Evolutionary conservation across 2,797 vertebrate species (phyloP).

Genomic region (Lemur catta): DNA sequence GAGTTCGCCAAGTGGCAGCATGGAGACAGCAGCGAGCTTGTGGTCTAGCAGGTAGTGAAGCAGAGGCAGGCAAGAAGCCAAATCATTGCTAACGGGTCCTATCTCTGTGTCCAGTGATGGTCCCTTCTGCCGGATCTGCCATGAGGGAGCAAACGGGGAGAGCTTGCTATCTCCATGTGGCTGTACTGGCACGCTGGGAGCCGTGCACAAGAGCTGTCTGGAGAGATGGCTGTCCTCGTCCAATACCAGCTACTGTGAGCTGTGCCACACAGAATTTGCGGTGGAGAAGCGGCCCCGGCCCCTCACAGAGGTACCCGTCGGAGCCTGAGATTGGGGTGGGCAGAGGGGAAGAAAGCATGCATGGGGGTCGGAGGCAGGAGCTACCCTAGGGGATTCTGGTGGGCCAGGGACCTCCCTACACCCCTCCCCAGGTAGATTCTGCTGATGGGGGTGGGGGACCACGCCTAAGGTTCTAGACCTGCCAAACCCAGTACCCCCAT

Average conservation of each 20-base stretch:
- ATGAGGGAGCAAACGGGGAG: slow-evolving; percentile 92
- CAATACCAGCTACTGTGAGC: slow-evolving; percentile 98
- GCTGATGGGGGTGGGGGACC: background rate
- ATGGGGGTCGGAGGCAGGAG: background rate
- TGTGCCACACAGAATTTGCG: slow-evolving; percentile 96
- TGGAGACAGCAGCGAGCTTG: too few species aligned
- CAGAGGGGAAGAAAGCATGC: background rate
- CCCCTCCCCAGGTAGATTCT: accelerated
- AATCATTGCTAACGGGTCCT: background rate
- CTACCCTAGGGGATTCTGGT: background rate
- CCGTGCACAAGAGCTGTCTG: slow-evolving; percentile 97
- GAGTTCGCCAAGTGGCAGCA: background rate
- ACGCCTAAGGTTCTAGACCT: background rate
- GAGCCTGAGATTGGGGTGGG: background rate
- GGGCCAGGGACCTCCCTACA: background rate
- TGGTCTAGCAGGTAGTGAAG: background rate
- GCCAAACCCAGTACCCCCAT: background rate
- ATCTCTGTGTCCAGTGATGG: slow-evolving; percentile 88
- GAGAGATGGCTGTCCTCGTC: slow-evolving; percentile 98
- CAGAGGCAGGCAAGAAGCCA: background rate
- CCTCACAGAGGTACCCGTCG: slow-evolving; percentile 91
- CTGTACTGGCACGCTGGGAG: slow-evolving; percentile 94
- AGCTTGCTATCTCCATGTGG: slow-evolving; percentile 93
- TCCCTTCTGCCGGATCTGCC: slow-evolving; percentile 97
- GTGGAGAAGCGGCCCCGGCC: slow-evolving; percentile 93